Conservation (phyloP, 2,888 invertebrate species). For the Homarus gammarus region DNA sequence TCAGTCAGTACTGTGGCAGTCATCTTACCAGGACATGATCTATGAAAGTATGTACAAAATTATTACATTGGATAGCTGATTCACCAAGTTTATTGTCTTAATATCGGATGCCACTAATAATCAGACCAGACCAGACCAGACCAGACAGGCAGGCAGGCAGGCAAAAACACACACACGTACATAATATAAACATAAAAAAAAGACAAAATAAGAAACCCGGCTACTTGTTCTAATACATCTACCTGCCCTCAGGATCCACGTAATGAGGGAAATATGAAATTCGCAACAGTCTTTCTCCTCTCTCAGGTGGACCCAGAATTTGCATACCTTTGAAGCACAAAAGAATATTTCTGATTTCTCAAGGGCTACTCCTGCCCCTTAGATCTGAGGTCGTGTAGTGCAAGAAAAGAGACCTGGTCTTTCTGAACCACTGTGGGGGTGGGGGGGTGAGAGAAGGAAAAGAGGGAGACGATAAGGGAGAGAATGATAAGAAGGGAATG, state of each 20-base stretch:
- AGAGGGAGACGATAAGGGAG: not conserved
- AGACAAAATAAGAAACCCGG: not conserved
- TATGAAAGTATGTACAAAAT: too few relatives aligned
- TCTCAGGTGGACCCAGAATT: not conserved
- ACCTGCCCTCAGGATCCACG: not conserved
- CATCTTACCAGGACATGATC: too few relatives aligned
- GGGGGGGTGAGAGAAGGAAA: not conserved
- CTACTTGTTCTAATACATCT: not conserved
- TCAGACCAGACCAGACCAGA: not conserved
- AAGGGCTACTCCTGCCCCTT: not conserved
- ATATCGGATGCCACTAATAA: too few relatives aligned
- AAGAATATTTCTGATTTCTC: constrained; percentile 1
- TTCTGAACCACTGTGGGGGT: not conserved
- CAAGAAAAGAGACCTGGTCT: not conserved
- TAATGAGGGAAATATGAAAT: constrained; percentile 14
- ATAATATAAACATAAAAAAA: not conserved
- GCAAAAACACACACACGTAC: not conserved
- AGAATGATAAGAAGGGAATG: not conserved
- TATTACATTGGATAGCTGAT: too few relatives aligned
- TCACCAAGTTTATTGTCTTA: too few relatives aligned
- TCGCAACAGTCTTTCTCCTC: constrained; percentile 13
- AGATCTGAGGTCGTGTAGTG: not conserved
- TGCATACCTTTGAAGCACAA: constrained; percentile 21
- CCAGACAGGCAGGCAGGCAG: not conserved
- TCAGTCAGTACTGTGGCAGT: too few relatives aligned